Percentiles rank a stretch among this genome's conserved stretches.
phyloP scores from a whole-genome alignment of 2,888 invertebrate species.

The Disparrhopalites patrizii region DNA sequence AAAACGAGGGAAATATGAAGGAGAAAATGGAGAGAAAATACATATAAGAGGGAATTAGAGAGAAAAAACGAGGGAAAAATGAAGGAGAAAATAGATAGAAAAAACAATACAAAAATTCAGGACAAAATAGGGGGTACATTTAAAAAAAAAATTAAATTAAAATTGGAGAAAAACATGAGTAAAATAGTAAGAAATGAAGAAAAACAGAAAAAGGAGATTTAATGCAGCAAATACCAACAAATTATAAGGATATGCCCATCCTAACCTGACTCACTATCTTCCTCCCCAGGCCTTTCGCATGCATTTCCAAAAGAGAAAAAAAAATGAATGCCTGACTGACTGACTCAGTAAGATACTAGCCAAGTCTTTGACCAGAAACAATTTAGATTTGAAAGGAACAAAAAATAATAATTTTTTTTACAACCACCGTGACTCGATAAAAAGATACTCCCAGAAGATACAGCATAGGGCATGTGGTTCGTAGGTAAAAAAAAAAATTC shows the following conservation, averaged over 20 bases:
- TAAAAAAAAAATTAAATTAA: no score
- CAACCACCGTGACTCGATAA: slow-evolving; percentile 12
- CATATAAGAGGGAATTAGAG: no score
- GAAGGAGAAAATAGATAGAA: no score
- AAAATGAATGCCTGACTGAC: background rate
- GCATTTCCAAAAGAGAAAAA: background rate
- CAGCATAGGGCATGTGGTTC: no score
- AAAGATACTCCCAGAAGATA: no score
- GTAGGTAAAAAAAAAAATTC: background rate
- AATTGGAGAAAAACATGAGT: no score
- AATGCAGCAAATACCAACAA: no score
- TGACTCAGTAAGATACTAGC: background rate
- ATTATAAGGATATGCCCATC: slow-evolving; percentile 4
- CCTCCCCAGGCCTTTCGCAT: no score
- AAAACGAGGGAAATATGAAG: no score
- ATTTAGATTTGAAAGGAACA: background rate
- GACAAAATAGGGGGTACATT: no score
- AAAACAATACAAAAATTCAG: background rate
- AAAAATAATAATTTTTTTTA: slow-evolving; percentile 1
- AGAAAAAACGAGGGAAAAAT: no score
- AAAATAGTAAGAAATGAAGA: background rate
- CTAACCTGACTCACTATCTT: slow-evolving; percentile 16
- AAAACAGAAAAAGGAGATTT: background rate
- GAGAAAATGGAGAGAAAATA: no score
- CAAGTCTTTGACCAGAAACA: background rate